phyloP scores from a whole-genome alignment of 2,113 vertebrate genomes.

The Thunnus maccoyii region DNA sequence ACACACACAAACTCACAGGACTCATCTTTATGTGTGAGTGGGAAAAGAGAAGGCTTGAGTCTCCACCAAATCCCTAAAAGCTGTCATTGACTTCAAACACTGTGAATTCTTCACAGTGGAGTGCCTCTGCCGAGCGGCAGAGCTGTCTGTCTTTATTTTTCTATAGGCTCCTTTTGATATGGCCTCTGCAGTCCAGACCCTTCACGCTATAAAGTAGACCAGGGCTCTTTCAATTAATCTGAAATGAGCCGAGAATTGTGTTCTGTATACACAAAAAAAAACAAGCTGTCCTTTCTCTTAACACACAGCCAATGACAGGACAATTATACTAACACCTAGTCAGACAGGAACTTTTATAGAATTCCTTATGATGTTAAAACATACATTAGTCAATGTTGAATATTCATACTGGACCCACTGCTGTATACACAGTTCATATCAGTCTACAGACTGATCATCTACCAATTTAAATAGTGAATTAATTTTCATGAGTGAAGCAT shows the following conservation, averaged over 20 bases:
- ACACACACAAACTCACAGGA: constrained; percentile 2
- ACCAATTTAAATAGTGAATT: constrained; percentile 70
- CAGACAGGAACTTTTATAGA: neutral
- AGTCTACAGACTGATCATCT: constrained; percentile 61
- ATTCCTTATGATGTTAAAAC: constrained; percentile 20
- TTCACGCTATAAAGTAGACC: constrained; percentile 31
- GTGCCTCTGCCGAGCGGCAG: constrained; percentile 53
- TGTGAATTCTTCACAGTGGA: constrained; percentile 66
- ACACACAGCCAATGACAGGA: neutral
- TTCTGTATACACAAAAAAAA: neutral
- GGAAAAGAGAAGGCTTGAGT: constrained; percentile 60
- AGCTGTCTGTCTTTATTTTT: constrained; percentile 63
- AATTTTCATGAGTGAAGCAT: constrained; percentile 63
- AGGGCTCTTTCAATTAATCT: constrained; percentile 16
- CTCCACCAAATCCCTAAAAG: constrained; percentile 80
- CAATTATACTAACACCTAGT: neutral
- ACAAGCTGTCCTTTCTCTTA: neutral
- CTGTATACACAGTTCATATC: constrained; percentile 25
- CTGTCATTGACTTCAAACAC: constrained; percentile 81
- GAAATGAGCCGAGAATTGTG: constrained; percentile 1
- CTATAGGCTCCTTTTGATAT: constrained; percentile 72
- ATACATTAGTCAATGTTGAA: constrained; percentile 22
- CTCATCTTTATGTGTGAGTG: constrained; percentile 66
- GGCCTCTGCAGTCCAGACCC: constrained; percentile 61
- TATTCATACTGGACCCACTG: constrained; percentile 23